Conservation (phyloP, 2,888 invertebrate genomes). For the Thumatha senex region DNA sequence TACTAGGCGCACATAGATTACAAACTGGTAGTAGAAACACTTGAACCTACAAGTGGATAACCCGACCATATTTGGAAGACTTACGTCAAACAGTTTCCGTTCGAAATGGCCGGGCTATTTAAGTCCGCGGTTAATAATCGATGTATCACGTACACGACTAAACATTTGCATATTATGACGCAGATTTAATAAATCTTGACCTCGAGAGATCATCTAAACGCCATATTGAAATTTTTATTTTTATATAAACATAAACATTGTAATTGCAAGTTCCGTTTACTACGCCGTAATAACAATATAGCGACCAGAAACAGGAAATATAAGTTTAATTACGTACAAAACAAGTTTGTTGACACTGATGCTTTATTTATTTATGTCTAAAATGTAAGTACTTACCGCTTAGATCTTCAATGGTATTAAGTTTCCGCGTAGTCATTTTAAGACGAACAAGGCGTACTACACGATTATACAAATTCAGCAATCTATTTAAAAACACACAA, state of each 20-base stretch:
- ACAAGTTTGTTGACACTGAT: conserved; percentile 47
- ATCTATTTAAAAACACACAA: conserved; percentile 34
- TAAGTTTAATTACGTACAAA: conserved; percentile 48
- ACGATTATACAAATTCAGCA: conserved; percentile 27
- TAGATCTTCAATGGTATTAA: conserved; percentile 77
- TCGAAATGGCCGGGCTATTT: conserved; percentile 19
- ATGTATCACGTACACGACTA: conserved; percentile 38
- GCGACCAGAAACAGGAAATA: conserved; percentile 41
- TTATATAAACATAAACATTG: conserved; percentile 28
- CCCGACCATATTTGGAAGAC: conserved; percentile 40
- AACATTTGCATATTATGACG: conserved; percentile 45
- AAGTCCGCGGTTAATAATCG: conserved; percentile 31
- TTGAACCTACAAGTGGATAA: conserved; percentile 45
- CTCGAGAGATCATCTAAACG: conserved; percentile 46
- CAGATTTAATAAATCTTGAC: conserved; percentile 44
- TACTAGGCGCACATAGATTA: conserved; percentile 51
- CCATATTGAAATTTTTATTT: conserved; percentile 35
- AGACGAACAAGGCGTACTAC: conserved; percentile 33
- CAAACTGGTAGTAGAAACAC: conserved; percentile 24
- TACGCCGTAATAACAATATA: conserved; percentile 7
- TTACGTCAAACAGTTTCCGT: conserved; percentile 16
- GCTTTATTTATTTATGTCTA: conserved; percentile 61
- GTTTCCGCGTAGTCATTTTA: conserved; percentile 74
- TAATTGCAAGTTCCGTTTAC: conserved; percentile 9
- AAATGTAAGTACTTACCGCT: conserved; percentile 67